Evolutionary conservation across 2,797 vertebrate genomes (phyloP).

Genomic region (Coregonus sp.): DNA sequence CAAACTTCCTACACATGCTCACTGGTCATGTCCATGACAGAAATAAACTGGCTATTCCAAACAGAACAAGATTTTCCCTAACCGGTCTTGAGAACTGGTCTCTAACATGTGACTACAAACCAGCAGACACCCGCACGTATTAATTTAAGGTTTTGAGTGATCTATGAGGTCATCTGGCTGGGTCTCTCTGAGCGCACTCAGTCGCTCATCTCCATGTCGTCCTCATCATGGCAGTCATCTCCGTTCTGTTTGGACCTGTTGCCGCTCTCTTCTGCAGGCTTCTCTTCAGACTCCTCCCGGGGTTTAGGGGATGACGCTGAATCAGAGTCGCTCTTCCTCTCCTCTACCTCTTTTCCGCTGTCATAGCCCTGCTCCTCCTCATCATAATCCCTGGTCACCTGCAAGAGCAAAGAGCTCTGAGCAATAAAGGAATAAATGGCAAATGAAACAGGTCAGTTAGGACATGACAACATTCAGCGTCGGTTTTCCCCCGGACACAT

Average conservation of each 20-base stretch:
- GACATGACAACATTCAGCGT: neutral
- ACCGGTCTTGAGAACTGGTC: neutral
- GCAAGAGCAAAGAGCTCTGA: slow-evolving; percentile 38
- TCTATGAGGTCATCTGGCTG: slow-evolving; percentile 38
- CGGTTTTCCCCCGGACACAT: neutral
- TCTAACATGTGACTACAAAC: slow-evolving; percentile 49
- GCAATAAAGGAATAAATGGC: neutral
- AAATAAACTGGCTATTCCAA: slow-evolving; percentile 39
- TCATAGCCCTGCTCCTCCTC: slow-evolving; percentile 98
- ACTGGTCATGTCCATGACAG: slow-evolving; percentile 21
- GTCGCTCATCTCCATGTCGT: slow-evolving; percentile 99
- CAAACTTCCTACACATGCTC: slow-evolving; percentile 29
- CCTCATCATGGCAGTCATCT: slow-evolving; percentile 94
- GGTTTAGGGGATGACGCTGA: slow-evolving; percentile 78
- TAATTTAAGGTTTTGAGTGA: slow-evolving; percentile 47
- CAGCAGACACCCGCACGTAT: slow-evolving; percentile 30
- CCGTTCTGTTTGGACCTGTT: slow-evolving; percentile 92
- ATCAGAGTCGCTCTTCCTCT: slow-evolving; percentile 77
- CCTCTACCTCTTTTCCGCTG: slow-evolving; percentile 84
- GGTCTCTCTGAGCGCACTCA: slow-evolving; percentile 46
- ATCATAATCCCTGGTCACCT: slow-evolving; percentile 97
- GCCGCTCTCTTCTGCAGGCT: slow-evolving; percentile 66
- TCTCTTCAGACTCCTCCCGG: slow-evolving; percentile 62
- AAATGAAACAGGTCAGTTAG: neutral
- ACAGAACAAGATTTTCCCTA: slow-evolving; percentile 36